These are phyloP conservation scores for Amiota communis DNA, from an alignment of 2,888 invertebrate genomes.

Conservation along the genomic window DNA sequence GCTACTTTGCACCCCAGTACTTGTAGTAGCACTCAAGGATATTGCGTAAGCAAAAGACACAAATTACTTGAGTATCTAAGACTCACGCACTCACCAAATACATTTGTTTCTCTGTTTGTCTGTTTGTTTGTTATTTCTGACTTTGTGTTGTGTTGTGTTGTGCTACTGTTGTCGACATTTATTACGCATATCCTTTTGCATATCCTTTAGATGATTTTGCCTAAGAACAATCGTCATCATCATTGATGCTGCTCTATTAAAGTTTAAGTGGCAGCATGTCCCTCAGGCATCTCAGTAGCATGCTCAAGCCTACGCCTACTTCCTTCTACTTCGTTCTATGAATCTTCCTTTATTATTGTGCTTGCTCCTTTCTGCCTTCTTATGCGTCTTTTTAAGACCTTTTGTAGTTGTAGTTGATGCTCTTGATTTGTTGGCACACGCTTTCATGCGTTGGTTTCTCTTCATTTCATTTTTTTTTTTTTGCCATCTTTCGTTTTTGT, in stretches of 20 bases:
- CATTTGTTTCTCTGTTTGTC: slow-evolving; percentile 9
- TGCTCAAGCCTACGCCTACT: slow-evolving; percentile 30
- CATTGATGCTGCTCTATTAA: slow-evolving; percentile 59
- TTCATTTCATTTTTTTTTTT: slow-evolving; percentile 21
- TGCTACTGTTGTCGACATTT: slow-evolving; percentile 58
- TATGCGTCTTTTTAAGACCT: slow-evolving; percentile 33
- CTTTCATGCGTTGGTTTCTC: slow-evolving; percentile 33
- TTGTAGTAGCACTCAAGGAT: slow-evolving; percentile 11
- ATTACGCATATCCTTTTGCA: slow-evolving; percentile 62
- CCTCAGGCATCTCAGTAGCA: slow-evolving; percentile 54
- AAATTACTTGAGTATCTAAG: slow-evolving; percentile 25
- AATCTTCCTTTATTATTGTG: not conserved
- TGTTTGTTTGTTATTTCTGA: slow-evolving; percentile 38
- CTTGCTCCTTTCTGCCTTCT: slow-evolving; percentile 14
- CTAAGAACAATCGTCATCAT: slow-evolving; percentile 39
- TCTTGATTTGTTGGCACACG: slow-evolving; percentile 69
- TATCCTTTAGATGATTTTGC: slow-evolving; percentile 11
- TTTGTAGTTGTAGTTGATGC: slow-evolving; percentile 54
- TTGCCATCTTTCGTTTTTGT: not conserved
- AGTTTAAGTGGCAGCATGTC: slow-evolving; percentile 68
- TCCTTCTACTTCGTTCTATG: not conserved
- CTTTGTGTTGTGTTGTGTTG: slow-evolving; percentile 34
- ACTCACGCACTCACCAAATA: slow-evolving; percentile 5
- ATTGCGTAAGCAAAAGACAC: slow-evolving; percentile 13
- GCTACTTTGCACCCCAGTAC: slow-evolving; percentile 13